These are phyloP conservation scores for Drosophila parabipectinata DNA, from an alignment of 1,140 invertebrate species.

Conservation along the genomic window DNA sequence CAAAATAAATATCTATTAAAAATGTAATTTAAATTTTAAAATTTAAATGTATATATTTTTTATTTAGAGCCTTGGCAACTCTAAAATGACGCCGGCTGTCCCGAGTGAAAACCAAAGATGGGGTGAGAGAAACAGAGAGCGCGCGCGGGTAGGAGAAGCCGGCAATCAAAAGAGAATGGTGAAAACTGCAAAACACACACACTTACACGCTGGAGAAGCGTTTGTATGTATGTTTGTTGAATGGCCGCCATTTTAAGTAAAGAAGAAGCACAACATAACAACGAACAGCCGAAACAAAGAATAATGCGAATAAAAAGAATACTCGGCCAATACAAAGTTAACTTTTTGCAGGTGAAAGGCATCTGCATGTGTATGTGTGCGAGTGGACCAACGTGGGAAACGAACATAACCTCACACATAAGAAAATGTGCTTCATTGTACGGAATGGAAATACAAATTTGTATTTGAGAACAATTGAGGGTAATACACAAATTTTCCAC, in stretches of 20 bases:
- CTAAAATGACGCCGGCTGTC: conserved; percentile 48
- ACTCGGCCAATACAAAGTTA: conserved; percentile 62
- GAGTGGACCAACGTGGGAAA: conserved; percentile 45
- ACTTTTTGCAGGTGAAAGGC: conserved; percentile 73
- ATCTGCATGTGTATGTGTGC: conserved; percentile 15
- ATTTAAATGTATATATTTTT: conserved; percentile 2
- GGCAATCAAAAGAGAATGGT: conserved; percentile 71
- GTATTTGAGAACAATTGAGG: background rate
- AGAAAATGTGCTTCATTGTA: conserved; percentile 66
- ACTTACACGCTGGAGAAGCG: conserved; percentile 10
- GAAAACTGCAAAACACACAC: conserved; percentile 61
- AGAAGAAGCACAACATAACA: conserved; percentile 72
- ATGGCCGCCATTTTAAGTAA: conserved; percentile 75
- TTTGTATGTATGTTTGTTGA: conserved; percentile 37
- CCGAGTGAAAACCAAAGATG: conserved; percentile 13
- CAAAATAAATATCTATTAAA: background rate
- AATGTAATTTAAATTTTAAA: background rate
- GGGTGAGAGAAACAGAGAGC: conserved; percentile 33
- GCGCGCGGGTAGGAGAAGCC: conserved; percentile 55
- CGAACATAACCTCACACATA: conserved; percentile 73
- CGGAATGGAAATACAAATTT: conserved; percentile 7
- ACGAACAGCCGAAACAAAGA: conserved; percentile 68
- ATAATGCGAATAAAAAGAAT: conserved; percentile 72
- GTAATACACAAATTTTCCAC: conserved; percentile 30
- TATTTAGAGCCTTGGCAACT: conserved; percentile 48